phyloP scores from a whole-genome alignment of 2,797 vertebrate genomes.

The Pempheris klunzingeri region DNA sequence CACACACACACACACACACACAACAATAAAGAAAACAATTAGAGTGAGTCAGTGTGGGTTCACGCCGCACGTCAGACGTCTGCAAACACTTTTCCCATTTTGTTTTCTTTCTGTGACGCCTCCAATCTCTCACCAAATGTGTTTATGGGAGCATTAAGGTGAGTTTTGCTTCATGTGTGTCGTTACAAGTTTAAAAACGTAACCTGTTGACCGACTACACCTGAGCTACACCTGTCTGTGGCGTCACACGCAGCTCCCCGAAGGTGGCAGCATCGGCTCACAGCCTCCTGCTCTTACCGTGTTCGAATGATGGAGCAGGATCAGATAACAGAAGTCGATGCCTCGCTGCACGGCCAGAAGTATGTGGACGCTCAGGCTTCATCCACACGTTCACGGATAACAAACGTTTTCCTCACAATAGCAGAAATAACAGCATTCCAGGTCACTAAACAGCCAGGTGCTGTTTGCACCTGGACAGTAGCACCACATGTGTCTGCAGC shows the following conservation, averaged over 20 bases:
- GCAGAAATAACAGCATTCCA: too few relatives aligned
- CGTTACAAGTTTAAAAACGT: too few relatives aligned
- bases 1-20: constrained; percentile 48
- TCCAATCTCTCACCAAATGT: not conserved
- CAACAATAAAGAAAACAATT: constrained; percentile 59
- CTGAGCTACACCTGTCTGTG: not conserved
- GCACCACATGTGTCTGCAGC: too few relatives aligned
- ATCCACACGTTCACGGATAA: too few relatives aligned
- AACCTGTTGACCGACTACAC: not conserved
- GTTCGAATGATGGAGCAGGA: too few relatives aligned
- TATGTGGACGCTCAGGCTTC: too few relatives aligned
- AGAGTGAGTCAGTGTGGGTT: constrained; percentile 30
- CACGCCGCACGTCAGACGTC: constrained; percentile 20
- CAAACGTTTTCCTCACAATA: too few relatives aligned
- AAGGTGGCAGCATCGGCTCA: too few relatives aligned
- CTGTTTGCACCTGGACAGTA: too few relatives aligned
- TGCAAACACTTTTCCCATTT: constrained; percentile 42
- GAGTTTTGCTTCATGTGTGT: not conserved
- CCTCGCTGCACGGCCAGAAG: not conserved
- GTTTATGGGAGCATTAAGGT: not conserved
- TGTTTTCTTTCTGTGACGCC: not conserved
- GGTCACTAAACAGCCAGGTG: too few relatives aligned
- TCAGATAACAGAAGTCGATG: too few relatives aligned
- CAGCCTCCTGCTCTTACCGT: too few relatives aligned
- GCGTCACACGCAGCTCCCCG: not conserved